Base-by-base conservation (phyloP, 2,888 invertebrate genomes). In the Nasonia oneida region DNA sequence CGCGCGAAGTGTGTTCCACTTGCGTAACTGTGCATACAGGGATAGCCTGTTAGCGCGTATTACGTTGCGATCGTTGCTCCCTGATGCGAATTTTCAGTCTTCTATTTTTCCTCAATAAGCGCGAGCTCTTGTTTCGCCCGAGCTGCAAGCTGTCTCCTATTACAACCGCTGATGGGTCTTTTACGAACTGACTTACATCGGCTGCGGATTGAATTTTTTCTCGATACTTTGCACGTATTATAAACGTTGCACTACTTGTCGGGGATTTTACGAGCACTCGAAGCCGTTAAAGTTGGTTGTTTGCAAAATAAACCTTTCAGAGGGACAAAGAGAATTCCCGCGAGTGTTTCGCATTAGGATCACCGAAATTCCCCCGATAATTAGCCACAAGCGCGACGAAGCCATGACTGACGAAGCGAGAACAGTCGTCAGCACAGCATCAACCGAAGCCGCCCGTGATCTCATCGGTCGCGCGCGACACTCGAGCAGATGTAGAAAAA, bases 401-500 rank as follows among this genome's bases (percentile, higher is more conserved):
- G 29, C 83, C 12, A n/a, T n/a, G 76, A 57, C 77, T 77, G 77
- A 83, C 83, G 78, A 83, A 78, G 47, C 77, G 23, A 61, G 57
- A 61, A n/a, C n/a, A n/a, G 8, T 18, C 57, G n/a, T 3, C 53
- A 53, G 6, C 67, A 39, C 39, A 15, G 2, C 57, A 64, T 64
- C 23, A 47, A 75, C 12, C n/a, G 33, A 50, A 5, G 29, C 50
- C 77, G 33, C 81, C 61, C 29, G 81, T 81, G 81, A 86, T 86
- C 75, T 75, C 75, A 83, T 83, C 76, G 23, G 57, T 61, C n/a
- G n/a, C 23, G 57, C 53, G 76, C 37, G 53, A 47, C 47, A 57
- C 73, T 15, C 53, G 75, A 18, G 57, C 81, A 77, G 85, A 85
- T 85, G 85, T 81, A 73, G 85, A 81, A 77, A 75, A 39, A 73